These are phyloP conservation scores for Tauraco hartlaubi DNA, from an alignment of 2,797 vertebrate genomes.

Conservation along the genomic window DNA sequence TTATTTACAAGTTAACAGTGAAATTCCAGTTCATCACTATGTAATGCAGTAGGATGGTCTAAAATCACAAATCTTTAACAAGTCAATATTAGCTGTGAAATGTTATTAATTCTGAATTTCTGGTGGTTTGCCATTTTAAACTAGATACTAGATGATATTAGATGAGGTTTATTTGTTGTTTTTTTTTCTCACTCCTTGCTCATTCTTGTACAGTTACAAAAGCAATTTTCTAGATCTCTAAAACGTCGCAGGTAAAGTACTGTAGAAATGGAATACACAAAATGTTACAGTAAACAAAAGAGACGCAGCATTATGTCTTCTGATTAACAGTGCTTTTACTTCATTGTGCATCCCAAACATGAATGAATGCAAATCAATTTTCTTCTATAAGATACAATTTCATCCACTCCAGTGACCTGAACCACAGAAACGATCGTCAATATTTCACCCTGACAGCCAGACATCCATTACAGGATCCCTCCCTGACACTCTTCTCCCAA, in stretches of 20 bases:
- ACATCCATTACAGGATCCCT: neutral
- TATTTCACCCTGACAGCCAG: conserved; percentile 1
- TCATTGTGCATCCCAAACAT: neutral
- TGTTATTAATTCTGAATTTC: neutral
- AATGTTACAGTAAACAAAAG: neutral
- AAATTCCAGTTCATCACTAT: neutral
- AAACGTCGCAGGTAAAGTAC: neutral
- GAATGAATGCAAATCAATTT: conserved; percentile 18
- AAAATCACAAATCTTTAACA: neutral
- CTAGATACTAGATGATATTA: neutral
- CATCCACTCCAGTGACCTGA: conserved; percentile 26
- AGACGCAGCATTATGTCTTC: neutral
- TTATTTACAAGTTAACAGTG: neutral
- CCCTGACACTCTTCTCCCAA: neutral
- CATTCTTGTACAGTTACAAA: neutral
- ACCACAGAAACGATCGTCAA: neutral
- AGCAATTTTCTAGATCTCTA: neutral
- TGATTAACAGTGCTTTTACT: neutral
- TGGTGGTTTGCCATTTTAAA: neutral
- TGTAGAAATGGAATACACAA: neutral
- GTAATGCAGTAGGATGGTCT: neutral
- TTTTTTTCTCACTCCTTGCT: neutral
- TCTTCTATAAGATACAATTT: neutral
- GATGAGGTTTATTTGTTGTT: neutral
- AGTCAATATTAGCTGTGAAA: neutral